phyloP scores from a whole-genome alignment of 2,797 vertebrate genomes.

The Miichthys miiuy region DNA sequence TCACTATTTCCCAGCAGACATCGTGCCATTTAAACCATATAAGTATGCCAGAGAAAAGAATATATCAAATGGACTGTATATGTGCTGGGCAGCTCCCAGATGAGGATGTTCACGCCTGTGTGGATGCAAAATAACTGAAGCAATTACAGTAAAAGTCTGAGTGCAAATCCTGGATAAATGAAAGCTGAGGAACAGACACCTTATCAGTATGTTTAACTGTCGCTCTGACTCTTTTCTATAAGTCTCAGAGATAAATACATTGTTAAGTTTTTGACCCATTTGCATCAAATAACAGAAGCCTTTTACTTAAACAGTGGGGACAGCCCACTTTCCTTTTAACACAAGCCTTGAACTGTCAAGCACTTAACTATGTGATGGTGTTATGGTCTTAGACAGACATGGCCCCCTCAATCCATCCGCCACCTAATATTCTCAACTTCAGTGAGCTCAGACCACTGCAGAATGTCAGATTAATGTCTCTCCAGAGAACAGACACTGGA shows the following conservation, averaged over 20 bases:
- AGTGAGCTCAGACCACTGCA: constrained; percentile 14
- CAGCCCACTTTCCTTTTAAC: constrained; percentile 8
- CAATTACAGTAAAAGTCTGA: constrained; percentile 23
- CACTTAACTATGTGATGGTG: constrained; percentile 8
- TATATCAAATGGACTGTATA: constrained; percentile 29
- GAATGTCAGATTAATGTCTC: constrained; percentile 29
- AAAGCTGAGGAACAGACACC: constrained; percentile 22
- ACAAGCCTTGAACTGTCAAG: constrained; percentile 8
- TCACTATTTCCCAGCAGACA: constrained; percentile 36
- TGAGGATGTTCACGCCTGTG: constrained; percentile 16
- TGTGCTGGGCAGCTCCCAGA: constrained; percentile 25
- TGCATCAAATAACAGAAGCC: constrained; percentile 26
- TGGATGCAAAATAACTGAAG: constrained; percentile 11
- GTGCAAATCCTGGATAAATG: constrained; percentile 5
- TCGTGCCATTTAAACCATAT: constrained; percentile 46
- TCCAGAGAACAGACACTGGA: not conserved
- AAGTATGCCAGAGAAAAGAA: constrained; percentile 17
- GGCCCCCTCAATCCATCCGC: not conserved
- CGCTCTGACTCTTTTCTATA: not conserved
- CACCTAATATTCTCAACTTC: constrained; percentile 7
- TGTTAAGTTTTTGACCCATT: not conserved
- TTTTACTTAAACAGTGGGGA: constrained; percentile 7
- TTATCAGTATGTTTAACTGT: not conserved
- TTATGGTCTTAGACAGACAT: constrained; percentile 8
- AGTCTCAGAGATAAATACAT: not conserved